Evolutionary conservation across 1,140 invertebrate genomes (phyloP).

Genomic region (Anagrus nilaparvatae): DNA sequence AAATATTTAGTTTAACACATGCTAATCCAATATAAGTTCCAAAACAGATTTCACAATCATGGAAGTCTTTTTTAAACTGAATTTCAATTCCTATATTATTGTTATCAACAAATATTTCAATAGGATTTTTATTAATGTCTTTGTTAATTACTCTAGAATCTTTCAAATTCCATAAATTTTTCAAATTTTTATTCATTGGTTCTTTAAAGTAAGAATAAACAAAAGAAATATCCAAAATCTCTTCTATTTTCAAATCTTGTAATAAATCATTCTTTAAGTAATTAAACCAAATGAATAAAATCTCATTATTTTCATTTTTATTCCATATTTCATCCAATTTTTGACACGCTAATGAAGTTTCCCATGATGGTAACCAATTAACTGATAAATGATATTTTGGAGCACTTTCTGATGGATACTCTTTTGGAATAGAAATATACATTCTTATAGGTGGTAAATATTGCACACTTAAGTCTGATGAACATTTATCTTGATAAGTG

Average conservation of each 20-base stretch:
- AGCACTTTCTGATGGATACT: constrained; percentile 17
- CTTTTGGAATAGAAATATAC: constrained; percentile 9
- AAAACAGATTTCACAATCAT: constrained; percentile 21
- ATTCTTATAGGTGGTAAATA: constrained; percentile 20
- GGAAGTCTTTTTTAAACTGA: constrained; percentile 14
- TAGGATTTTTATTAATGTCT: constrained; percentile 11
- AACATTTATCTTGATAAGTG: not conserved
- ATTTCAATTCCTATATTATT: not conserved
- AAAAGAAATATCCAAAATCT: constrained; percentile 19
- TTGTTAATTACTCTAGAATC: constrained; percentile 16
- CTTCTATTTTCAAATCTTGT: constrained; percentile 20
- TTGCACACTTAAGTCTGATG: constrained; percentile 5
- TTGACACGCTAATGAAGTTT: constrained; percentile 20
- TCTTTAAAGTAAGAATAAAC: constrained; percentile 5
- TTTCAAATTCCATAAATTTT: not conserved
- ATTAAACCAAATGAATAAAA: constrained; percentile 45
- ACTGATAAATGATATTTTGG: constrained; percentile 16
- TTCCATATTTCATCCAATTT: constrained; percentile 42
- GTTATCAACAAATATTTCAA: constrained; percentile 14
- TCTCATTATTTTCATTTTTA: constrained; percentile 36
- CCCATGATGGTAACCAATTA: constrained; percentile 20
- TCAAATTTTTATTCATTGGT: constrained; percentile 3
- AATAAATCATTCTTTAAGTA: constrained; percentile 45
- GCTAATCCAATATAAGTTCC: constrained; percentile 7
- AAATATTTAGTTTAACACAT: constrained; percentile 18